phyloP scores from a whole-genome alignment of 2,888 invertebrate genomes.

The Scaeva pyrastri region DNA sequence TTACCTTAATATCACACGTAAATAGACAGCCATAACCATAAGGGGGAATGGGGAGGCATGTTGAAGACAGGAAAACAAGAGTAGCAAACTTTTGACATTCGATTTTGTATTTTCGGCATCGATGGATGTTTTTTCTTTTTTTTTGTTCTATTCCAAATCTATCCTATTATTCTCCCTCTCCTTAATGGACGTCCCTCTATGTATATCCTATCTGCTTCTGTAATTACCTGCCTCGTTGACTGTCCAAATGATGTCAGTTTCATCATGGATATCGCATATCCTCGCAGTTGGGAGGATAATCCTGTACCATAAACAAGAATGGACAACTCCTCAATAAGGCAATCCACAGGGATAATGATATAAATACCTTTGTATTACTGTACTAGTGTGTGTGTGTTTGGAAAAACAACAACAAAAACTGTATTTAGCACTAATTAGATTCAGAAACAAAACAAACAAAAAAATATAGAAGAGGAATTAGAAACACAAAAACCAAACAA shows the following conservation, averaged over 20 bases:
- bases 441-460: not conserved
- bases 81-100: conserved; percentile 34
- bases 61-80: too few species aligned
- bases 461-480: conserved; percentile 10
- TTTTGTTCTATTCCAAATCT: not conserved
- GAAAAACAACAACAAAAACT: conserved; percentile 1
- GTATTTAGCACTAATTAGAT: conserved; percentile 32
- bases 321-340: not conserved
- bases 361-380: not conserved
- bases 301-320: not conserved
- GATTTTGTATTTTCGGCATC: conserved; percentile 22
- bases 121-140: not conserved
- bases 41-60: not conserved
- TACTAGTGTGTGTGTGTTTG: not conserved
- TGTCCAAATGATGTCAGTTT: conserved; percentile 32
- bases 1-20: conserved; percentile 38
- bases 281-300: not conserved
- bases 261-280: conserved; percentile 8
- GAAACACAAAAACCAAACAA: not conserved
- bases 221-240: conserved; percentile 42
- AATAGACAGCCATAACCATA: not conserved
- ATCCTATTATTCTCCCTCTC: not conserved
- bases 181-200: not conserved
- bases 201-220: not conserved
- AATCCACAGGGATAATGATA: conserved; percentile 5